A percentile compares a stretch with the other conserved stretches of the same genome.
Evolutionary conservation across 2,113 vertebrate genomes (phyloP).

Genomic region (Silurus glanis): DNA sequence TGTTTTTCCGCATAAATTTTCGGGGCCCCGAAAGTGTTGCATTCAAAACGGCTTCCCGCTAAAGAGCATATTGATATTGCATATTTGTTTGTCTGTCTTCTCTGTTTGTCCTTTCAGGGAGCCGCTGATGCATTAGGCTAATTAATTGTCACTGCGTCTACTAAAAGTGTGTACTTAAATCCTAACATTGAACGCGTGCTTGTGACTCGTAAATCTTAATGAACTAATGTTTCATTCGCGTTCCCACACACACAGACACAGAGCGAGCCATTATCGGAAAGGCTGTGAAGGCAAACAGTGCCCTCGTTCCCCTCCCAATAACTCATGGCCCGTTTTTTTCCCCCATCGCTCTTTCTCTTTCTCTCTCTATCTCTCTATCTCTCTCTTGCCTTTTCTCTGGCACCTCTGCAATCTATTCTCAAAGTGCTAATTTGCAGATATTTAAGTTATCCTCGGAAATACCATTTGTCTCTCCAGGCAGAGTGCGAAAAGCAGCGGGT

Average conservation of each 20-base stretch:
- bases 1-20: background rate
- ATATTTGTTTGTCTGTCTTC: conserved; percentile 2
- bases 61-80: background rate
- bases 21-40: background rate
- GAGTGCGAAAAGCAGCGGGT: conserved; percentile 53
- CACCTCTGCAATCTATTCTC: conserved; percentile 68
- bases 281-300: conserved; percentile 14
- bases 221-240: background rate
- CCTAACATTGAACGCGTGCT: background rate
- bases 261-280: conserved; percentile 31
- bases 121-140: conserved; percentile 1
- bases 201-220: conserved; percentile 15
- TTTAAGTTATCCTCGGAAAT: conserved; percentile 78
- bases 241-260: background rate
- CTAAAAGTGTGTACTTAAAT: background rate
- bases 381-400: conserved; percentile 41
- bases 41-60: background rate
- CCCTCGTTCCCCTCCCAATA: conserved; percentile 16
- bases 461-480: conserved; percentile 67
- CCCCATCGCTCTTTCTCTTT: background rate
- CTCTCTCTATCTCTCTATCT: too few species aligned
- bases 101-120: background rate
- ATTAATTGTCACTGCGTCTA: background rate
- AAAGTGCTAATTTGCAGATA: conserved; percentile 77
- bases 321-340: conserved; percentile 27